phyloP scores from a whole-genome alignment of 2,113 vertebrate species.

The Glaucomys volans region DNA sequence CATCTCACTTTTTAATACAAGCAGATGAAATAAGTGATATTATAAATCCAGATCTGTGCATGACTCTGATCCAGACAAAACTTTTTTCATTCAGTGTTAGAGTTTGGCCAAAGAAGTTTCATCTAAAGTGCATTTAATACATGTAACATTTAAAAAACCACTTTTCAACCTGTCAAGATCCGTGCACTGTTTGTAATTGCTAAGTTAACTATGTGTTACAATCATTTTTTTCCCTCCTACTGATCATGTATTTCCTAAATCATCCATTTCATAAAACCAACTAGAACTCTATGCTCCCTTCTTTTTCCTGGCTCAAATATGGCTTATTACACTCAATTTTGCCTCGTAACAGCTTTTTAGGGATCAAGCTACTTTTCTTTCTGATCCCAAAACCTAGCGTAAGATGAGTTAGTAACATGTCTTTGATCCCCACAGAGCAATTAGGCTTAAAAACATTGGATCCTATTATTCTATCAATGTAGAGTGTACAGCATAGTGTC shows the following conservation, averaged over 20 bases:
- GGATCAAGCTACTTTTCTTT: conserved; percentile 68
- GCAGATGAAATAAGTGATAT: neutral
- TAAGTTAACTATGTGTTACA: conserved; percentile 54
- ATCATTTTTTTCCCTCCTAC: neutral
- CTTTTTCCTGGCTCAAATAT: conserved; percentile 54
- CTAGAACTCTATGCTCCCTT: neutral
- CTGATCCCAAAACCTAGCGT: conserved; percentile 46
- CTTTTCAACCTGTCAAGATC: neutral
- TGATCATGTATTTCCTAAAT: conserved; percentile 34
- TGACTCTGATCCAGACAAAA: neutral
- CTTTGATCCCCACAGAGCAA: conserved; percentile 76
- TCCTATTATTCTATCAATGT: conserved; percentile 50
- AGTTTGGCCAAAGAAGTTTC: neutral
- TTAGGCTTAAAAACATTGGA: conserved; percentile 60
- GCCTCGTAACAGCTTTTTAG: conserved; percentile 47
- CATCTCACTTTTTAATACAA: neutral
- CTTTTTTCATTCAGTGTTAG: neutral
- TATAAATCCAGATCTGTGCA: neutral
- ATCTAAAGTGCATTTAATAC: conserved; percentile 20
- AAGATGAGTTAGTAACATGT: conserved; percentile 65
- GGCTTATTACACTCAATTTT: conserved; percentile 67
- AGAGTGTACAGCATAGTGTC: neutral
- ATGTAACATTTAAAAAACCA: neutral
- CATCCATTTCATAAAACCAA: neutral
- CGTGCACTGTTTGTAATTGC: neutral